A percentile compares a stretch with the other conserved stretches of the same genome.
Evolutionary conservation across 2,888 invertebrate species (phyloP).

Genomic region (Netelia melanura): DNA sequence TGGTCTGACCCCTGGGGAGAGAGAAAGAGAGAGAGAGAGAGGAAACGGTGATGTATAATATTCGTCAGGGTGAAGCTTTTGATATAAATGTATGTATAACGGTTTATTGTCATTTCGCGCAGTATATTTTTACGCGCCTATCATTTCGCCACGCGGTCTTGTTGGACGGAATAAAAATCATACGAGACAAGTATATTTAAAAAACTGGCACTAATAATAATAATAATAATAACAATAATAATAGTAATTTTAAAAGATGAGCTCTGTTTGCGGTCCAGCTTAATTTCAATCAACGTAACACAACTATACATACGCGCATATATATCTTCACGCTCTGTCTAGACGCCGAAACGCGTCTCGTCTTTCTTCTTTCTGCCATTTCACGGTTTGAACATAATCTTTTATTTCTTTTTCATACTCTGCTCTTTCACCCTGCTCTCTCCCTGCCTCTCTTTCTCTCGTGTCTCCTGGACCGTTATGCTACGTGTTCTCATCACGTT

Average conservation of each 20-base stretch:
- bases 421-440: slow-evolving; percentile 59
- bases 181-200: not conserved
- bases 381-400: slow-evolving; percentile 43
- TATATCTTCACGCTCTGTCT: slow-evolving; percentile 52
- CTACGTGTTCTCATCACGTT: slow-evolving; percentile 76
- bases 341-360: slow-evolving; percentile 59
- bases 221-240: slow-evolving; percentile 39
- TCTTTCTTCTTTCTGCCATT: slow-evolving; percentile 17
- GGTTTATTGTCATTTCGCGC: slow-evolving; percentile 48
- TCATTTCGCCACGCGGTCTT: slow-evolving; percentile 48
- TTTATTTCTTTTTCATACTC: slow-evolving; percentile 44
- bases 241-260: slow-evolving; percentile 29
- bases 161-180: not conserved
- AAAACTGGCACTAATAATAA: not conserved
- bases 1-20: too few relatives aligned
- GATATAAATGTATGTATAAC: slow-evolving; percentile 45
- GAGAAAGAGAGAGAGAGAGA: not conserved
- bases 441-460: slow-evolving; percentile 49
- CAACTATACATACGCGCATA: slow-evolving; percentile 31
- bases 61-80: slow-evolving; percentile 25
- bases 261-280: slow-evolving; percentile 52
- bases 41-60: slow-evolving; percentile 2
- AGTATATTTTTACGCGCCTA: slow-evolving; percentile 55
- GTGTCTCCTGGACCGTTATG: slow-evolving; percentile 74
- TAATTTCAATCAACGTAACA: slow-evolving; percentile 48